Evolutionary conservation across 2,888 invertebrate species (phyloP), one percentile per base, ranked within the genome.

Genomic region (Cantharis rufa): DNA sequence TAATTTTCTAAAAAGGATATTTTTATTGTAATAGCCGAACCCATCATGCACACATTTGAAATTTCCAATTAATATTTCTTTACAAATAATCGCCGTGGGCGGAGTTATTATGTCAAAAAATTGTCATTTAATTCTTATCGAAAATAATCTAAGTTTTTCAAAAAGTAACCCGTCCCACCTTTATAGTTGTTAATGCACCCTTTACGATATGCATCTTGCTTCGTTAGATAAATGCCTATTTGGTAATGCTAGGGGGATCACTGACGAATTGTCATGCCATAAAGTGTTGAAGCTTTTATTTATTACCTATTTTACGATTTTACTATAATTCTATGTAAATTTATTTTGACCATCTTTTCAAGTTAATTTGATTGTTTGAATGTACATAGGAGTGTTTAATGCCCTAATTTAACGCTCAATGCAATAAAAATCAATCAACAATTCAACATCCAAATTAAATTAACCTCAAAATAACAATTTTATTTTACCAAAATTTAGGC

Each of bases 221-320:
- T 80, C 82, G 81, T 82, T 82, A 82, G 80, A 82, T 80, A 82
- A 82, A 82, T 81, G 81, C 80, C 80, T 79, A 80, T 82, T 82
- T 80, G 76, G 77, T 80, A 80, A 80, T 77, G 80, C 72, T 68
- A 69, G 77, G 77, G 77, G 81, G 81, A 80, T 80, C 81, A 79
- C 75, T 82, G 82, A 80, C 78, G 80, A 80, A 80, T 80, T 79
- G 80, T 79, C 79, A 77, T 78, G 79, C 75, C 76, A 70, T 71
- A 73, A 48, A 78, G 75, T 74, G 80, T 76, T 75, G 72, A 74
- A 74, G 71, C 63, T 69, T 74, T 79, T 79, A 76, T 79, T 79
- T 79, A 76, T 79, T 69, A 70, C 66, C 48, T 27, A 61, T 71
- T 72, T 71, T 70, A 32, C 69, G 48, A 70, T 78, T 75, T 77